These are phyloP conservation scores for Australoheros facetus DNA, from an alignment of 2,797 vertebrate species.

Conservation along the genomic window DNA sequence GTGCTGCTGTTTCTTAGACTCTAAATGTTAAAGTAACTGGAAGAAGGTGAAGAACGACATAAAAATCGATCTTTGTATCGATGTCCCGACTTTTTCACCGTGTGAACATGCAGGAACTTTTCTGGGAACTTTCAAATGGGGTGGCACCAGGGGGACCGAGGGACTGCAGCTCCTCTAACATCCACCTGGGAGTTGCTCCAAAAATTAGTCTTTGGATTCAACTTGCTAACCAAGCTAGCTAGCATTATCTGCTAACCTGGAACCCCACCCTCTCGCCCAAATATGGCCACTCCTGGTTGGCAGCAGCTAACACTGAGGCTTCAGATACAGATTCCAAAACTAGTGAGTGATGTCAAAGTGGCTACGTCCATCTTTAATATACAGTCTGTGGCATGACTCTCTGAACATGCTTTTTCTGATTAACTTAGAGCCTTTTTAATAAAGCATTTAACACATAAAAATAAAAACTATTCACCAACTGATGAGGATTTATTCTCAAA, in stretches of 20 bases:
- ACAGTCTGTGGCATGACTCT: neutral
- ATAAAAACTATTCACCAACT: too few relatives aligned
- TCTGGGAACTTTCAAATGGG: neutral
- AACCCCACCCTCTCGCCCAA: neutral
- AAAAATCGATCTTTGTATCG: neutral
- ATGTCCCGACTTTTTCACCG: neutral
- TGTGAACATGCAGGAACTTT: accelerated
- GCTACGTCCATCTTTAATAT: neutral
- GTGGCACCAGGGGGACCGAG: neutral
- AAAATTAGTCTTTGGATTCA: neutral
- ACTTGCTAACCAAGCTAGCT: neutral
- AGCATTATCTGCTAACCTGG: neutral
- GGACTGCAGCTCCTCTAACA: neutral
- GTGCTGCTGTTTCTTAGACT: neutral
- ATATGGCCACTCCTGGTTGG: neutral
- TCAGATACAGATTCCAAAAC: neutral
- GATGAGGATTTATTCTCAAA: too few relatives aligned
- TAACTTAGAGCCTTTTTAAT: too few relatives aligned
- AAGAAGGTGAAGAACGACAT: neutral
- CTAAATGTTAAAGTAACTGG: neutral
- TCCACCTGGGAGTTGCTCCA: neutral
- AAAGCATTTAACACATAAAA: too few relatives aligned
- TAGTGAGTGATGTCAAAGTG: neutral
- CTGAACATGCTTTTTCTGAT: neutral
- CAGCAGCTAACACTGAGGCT: neutral